Conservation (phyloP, 2,797 vertebrate species). For the Botia almorhae region DNA sequence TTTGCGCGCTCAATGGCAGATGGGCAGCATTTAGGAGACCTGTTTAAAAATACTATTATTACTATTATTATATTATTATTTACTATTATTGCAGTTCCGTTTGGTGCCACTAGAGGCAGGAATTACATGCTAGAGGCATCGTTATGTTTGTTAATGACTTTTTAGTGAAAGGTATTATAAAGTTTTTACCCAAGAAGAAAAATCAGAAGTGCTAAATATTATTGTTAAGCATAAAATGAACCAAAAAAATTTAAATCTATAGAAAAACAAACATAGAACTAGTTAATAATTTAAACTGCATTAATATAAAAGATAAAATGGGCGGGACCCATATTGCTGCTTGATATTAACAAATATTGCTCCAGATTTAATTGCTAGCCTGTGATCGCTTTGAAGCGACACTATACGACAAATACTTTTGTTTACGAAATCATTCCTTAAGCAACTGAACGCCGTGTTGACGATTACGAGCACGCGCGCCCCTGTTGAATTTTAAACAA, state of each 20-base stretch:
- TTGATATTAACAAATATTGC: constrained; percentile 37
- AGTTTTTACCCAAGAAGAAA: constrained; percentile 13
- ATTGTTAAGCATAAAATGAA: constrained; percentile 14
- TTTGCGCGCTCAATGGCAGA: too few relatives aligned
- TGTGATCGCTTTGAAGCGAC: constrained; percentile 17
- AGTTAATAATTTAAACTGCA: constrained; percentile 23
- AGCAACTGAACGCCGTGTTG: constrained; percentile 5
- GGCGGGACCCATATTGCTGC: constrained; percentile 51
- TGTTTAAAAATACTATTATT: too few relatives aligned
- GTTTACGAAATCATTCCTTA: constrained; percentile 14
- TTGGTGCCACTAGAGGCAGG: too few relatives aligned
- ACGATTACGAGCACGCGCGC: too few relatives aligned
- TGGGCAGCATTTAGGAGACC: too few relatives aligned
- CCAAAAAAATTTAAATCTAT: constrained; percentile 25
- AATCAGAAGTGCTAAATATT: constrained; percentile 10
- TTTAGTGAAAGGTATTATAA: constrained; percentile 29
- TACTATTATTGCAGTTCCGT: too few relatives aligned
- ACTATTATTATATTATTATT: too few relatives aligned
- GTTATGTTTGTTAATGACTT: not conserved
- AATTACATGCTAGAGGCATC: too few relatives aligned
- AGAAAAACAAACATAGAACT: not conserved
- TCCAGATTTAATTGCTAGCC: constrained; percentile 26
- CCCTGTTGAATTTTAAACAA: not conserved
- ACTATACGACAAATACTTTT: constrained; percentile 20
- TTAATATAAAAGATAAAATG: constrained; percentile 17